Evolutionary conservation across 2,888 invertebrate species (phyloP).

Genomic region (Fragum whitleyi): DNA sequence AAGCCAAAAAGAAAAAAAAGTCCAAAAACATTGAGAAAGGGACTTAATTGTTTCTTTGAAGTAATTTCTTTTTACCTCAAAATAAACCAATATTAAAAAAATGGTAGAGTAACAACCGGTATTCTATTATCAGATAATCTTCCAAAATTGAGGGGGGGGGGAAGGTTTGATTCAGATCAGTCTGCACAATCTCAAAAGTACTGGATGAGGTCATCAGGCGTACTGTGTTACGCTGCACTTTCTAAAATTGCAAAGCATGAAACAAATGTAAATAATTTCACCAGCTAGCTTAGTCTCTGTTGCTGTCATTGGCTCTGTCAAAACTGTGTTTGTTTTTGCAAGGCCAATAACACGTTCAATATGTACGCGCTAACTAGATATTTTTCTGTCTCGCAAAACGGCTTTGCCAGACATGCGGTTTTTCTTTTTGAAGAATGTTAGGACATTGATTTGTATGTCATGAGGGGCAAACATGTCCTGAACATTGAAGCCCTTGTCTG

Average conservation of each 20-base stretch:
- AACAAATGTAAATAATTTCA: constrained; percentile 57
- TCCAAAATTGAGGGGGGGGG: too few relatives aligned
- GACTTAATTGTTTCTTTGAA: too few relatives aligned
- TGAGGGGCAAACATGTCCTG: constrained; percentile 64
- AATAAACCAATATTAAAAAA: too few relatives aligned
- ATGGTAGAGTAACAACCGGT: too few relatives aligned
- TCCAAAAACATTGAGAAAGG: too few relatives aligned
- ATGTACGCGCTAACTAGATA: constrained; percentile 66
- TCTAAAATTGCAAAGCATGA: constrained; percentile 60
- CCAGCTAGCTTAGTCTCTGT: constrained; percentile 51
- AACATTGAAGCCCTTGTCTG: constrained; percentile 61
- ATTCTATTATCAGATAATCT: too few relatives aligned
- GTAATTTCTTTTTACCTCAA: too few relatives aligned
- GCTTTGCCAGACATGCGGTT: constrained; percentile 58
- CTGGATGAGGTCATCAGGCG: constrained; percentile 1
- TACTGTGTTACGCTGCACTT: constrained; percentile 15
- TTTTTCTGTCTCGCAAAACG: constrained; percentile 61
- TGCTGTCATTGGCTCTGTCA: constrained; percentile 45
- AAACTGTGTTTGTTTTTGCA: constrained; percentile 59
- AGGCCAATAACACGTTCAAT: constrained; percentile 66
- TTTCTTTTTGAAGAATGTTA: constrained; percentile 66
- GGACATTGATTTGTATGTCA: constrained; percentile 62
- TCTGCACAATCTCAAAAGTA: too few relatives aligned
- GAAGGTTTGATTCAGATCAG: too few relatives aligned
- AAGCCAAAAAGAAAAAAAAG: too few relatives aligned